Percentiles rank a stretch among this genome's conserved stretches.
Conservation (phyloP, 2,113 vertebrate genomes). For the Picathartes gymnocephalus region DNA sequence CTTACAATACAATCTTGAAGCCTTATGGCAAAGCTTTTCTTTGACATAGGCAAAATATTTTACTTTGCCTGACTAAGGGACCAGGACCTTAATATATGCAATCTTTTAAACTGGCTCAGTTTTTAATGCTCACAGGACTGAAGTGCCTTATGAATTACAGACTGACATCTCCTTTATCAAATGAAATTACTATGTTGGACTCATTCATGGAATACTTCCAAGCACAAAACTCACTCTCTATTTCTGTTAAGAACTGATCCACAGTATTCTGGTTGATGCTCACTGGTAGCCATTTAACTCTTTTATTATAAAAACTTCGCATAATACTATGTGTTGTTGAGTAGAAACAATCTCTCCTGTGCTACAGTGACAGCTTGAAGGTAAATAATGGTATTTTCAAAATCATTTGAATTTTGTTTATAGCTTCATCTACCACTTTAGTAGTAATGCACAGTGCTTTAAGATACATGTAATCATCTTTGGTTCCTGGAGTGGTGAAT, state of each 20-base stretch:
- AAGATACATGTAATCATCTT: neutral
- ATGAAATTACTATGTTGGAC: neutral
- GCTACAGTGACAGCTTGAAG: neutral
- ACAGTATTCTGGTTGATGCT: neutral
- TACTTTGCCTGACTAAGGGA: neutral
- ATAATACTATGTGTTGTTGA: neutral
- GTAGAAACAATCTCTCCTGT: neutral
- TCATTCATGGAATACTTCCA: neutral
- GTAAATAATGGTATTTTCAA: neutral
- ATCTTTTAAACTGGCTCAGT: neutral
- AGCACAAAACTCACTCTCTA: neutral
- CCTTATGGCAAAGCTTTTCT: neutral
- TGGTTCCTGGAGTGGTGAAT: neutral
- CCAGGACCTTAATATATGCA: neutral
- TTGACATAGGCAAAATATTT: conserved; percentile 15
- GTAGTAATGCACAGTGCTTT: neutral
- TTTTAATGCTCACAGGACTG: neutral
- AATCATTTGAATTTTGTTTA: conserved; percentile 1
- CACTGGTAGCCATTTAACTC: neutral
- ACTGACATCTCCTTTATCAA: neutral
- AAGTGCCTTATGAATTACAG: conserved; percentile 11
- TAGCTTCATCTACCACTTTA: conserved; percentile 3
- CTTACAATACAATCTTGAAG: neutral
- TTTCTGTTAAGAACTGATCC: neutral
- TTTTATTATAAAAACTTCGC: neutral